Evolutionary conservation across 2,113 vertebrate species (phyloP).

Genomic region (Ammodramus savannarum): DNA sequence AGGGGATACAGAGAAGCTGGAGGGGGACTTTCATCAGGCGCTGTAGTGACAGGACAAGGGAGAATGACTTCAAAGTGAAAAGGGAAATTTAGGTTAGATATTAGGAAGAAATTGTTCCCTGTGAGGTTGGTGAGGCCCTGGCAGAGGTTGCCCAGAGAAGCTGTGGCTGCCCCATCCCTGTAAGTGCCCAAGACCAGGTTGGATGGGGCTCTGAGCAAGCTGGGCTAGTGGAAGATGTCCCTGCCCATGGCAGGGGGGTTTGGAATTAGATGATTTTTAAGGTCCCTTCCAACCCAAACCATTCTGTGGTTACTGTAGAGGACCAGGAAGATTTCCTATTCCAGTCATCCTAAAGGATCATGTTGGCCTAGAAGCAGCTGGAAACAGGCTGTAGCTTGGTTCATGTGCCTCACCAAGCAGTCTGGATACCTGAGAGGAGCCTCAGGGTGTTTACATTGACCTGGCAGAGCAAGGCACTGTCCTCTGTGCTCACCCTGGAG

Average conservation of each 20-base stretch:
- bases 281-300: not conserved
- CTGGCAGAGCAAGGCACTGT: not conserved
- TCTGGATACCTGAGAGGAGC: not conserved
- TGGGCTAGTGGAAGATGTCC: not conserved
- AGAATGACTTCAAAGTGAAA: not conserved
- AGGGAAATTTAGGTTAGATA: not conserved
- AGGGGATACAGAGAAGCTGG: not conserved
- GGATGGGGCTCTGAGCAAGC: not conserved
- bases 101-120: accelerated
- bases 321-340: not conserved
- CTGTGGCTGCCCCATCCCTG: not conserved
- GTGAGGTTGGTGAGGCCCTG: not conserved
- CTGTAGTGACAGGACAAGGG: not conserved
- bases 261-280: not conserved
- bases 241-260: accelerated
- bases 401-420: not conserved
- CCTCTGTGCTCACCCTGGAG: not conserved
- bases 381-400: not conserved
- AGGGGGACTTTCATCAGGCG: not conserved
- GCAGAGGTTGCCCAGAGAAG: accelerated
- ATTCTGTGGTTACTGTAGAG: not conserved
- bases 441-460: not conserved
- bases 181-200: accelerated
- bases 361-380: not conserved
- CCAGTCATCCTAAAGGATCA: not conserved